Percentiles rank a stretch among this genome's conserved stretches.
phyloP scores from a whole-genome alignment of 2,888 invertebrate species.

The Achlya flavicornis region DNA sequence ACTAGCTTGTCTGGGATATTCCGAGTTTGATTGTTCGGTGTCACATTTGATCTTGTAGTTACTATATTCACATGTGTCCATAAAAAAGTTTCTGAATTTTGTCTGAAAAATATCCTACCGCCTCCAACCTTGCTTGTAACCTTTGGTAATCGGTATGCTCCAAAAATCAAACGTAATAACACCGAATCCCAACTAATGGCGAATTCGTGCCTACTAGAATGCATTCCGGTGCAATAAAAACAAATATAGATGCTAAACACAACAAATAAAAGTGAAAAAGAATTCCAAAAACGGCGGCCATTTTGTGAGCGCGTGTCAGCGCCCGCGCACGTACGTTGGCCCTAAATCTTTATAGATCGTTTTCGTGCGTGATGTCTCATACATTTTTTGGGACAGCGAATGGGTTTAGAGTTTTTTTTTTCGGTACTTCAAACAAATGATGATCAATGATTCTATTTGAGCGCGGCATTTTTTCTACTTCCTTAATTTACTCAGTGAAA shows the following conservation, averaged over 20 bases:
- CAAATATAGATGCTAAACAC: conserved; percentile 72
- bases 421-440: conserved; percentile 43
- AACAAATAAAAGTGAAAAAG: conserved; percentile 73
- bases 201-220: conserved; percentile 74
- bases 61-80: no score
- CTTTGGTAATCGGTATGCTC: conserved; percentile 33
- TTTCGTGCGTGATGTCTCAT: conserved; percentile 75
- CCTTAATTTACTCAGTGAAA: conserved; percentile 15
- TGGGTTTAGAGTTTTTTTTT: conserved; percentile 42
- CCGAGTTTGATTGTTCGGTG: no score
- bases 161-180: conserved; percentile 38
- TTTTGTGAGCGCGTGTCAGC: conserved; percentile 41
- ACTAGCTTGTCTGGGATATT: no score
- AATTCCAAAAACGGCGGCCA: conserved; percentile 58
- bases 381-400: conserved; percentile 41
- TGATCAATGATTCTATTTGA: conserved; percentile 53
- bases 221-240: conserved; percentile 76
- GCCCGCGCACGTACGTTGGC: conserved; percentile 64
- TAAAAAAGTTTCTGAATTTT: no score
- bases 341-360: conserved; percentile 78
- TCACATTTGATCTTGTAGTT: no score
- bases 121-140: background rate
- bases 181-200: conserved; percentile 67
- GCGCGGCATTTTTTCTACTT: conserved; percentile 26
- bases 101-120: background rate